Base-by-base conservation (phyloP, 2,888 invertebrate species). In the Dioctria rufipes region DNA sequence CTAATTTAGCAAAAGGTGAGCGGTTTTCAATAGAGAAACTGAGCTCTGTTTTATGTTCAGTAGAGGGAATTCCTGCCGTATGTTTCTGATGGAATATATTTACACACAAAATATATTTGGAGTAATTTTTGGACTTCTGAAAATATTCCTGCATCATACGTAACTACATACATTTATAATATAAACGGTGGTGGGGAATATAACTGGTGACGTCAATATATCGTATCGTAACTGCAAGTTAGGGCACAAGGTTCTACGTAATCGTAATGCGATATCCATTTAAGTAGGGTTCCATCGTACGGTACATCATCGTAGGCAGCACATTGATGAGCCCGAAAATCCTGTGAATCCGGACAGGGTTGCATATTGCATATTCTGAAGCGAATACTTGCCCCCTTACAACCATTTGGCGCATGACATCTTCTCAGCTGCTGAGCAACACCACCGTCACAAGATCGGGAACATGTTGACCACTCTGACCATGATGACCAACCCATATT, bases 331-430 rank as follows among this genome's bases (percentile, higher is more conserved):
- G 94, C 94, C 0, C 98, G 93, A 87, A 95, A 95, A 88, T 98
- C 97, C 84, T 93, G 90, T 69, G 91, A 90, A 83, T 93, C 93
- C n/a, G 94, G 93, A 88, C 98, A 98, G 0, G 95, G 93, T 95
- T 97, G 95, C 93, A 95, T 96, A 88, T 97, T 97, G 89, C 97
- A 98, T 85, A 97, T 95, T 90, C 95, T 95, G 91, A 96, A 95
- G 80, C 95, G 92, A 58, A 95, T 93, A 2, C 94, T 93, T 85
- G 96, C 95, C 9, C 96, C 96, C 79, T 94, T 91, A 87, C 97
- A 97, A 6, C 93, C 93, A 2, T 93, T 92, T 3, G 93, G 91
- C 37, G 93, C 92, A 83, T 94, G 93, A 88, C 97, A 98, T 54
- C 95, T 93, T 83, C 97, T 91, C 81, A 96, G 92, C 88, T 97